These are phyloP conservation scores for Neomonachus schauinslandi DNA, from an alignment of 2,113 vertebrate species.

Conservation along the genomic window DNA sequence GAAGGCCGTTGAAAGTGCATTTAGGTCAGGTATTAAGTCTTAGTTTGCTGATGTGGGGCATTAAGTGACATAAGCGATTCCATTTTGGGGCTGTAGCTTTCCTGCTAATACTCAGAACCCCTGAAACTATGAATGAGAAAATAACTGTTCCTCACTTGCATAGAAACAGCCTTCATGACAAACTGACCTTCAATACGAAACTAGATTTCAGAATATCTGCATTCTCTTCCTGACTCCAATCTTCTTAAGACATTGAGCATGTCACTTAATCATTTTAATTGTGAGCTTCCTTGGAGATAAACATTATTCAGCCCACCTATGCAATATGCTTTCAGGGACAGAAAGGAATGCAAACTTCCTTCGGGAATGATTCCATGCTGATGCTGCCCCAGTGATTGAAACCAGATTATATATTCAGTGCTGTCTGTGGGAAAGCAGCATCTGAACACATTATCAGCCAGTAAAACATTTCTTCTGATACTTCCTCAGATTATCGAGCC, in stretches of 20 bases:
- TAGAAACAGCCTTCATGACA: background rate
- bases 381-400: background rate
- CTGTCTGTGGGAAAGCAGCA: background rate
- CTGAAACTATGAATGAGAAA: background rate
- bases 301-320: background rate
- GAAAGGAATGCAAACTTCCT: background rate
- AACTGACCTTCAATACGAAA: background rate
- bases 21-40: background rate
- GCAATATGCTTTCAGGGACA: background rate
- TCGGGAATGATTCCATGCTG: background rate
- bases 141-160: background rate
- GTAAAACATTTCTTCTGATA: background rate
- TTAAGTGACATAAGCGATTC: background rate
- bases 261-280: slow-evolving; percentile 7
- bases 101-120: background rate
- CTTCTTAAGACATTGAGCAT: background rate
- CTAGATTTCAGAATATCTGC: background rate
- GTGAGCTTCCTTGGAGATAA: background rate
- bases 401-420: background rate
- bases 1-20: background rate
- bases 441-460: background rate
- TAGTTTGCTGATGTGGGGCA: background rate
- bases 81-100: background rate
- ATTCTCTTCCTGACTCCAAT: background rate
- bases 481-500: background rate